Percentiles rank a stretch among this genome's conserved stretches.
phyloP scores from a whole-genome alignment of 2,888 invertebrate species.

The Crocallis elinguaria region DNA sequence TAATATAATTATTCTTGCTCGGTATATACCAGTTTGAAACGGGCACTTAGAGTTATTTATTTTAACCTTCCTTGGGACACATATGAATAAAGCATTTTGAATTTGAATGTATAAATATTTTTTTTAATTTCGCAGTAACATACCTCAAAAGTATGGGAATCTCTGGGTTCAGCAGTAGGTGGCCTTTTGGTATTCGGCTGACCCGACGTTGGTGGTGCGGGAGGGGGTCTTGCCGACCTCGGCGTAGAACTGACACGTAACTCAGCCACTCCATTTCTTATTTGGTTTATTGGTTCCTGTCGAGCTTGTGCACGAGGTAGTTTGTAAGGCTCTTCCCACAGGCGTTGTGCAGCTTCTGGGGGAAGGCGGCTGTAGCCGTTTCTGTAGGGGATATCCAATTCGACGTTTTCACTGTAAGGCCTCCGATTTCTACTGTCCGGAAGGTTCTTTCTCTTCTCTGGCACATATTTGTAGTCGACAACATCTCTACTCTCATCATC shows the following conservation, averaged over 20 bases:
- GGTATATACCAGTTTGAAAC: no score
- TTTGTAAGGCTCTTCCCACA: slow-evolving; percentile 79
- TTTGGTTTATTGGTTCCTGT: slow-evolving; percentile 72
- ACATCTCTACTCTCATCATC: slow-evolving; percentile 76
- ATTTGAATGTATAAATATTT: no score
- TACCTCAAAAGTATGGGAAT: slow-evolving; percentile 77
- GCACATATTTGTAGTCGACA: slow-evolving; percentile 66
- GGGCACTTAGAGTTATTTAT: no score
- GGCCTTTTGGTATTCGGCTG: slow-evolving; percentile 60
- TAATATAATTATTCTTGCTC: no score
- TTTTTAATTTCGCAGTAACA: background rate
- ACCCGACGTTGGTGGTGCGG: slow-evolving; percentile 58
- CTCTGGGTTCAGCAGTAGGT: slow-evolving; percentile 73
- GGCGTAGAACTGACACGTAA: slow-evolving; percentile 76
- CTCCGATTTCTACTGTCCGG: slow-evolving; percentile 65
- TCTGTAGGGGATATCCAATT: slow-evolving; percentile 68
- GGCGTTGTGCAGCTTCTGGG: slow-evolving; percentile 58
- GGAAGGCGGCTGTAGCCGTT: slow-evolving; percentile 71
- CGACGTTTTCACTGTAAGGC: slow-evolving; percentile 79
- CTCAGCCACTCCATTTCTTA: slow-evolving; percentile 73
- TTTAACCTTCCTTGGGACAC: no score
- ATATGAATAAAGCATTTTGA: no score
- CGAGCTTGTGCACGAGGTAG: slow-evolving; percentile 72
- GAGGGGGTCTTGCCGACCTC: slow-evolving; percentile 70
- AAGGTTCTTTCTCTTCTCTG: slow-evolving; percentile 65